These are phyloP conservation scores for Phasia obesa DNA, from an alignment of 2,888 invertebrate species.

Conservation along the genomic window DNA sequence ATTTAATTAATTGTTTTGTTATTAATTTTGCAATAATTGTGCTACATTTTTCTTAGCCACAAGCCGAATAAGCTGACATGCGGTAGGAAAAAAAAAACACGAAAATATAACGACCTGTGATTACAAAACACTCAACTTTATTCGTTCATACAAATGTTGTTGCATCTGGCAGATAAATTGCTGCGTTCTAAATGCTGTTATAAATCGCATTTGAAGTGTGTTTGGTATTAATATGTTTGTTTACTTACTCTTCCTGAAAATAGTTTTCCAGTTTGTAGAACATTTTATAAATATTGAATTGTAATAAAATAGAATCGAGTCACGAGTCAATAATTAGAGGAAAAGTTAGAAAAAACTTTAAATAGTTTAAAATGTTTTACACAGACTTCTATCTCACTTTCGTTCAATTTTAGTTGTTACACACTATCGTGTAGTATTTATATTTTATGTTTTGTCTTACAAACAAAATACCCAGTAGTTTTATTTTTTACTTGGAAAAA, in stretches of 20 bases:
- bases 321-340: conserved; percentile 18
- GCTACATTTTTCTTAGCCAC: conserved; percentile 42
- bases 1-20: conserved; percentile 55
- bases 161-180: conserved; percentile 26
- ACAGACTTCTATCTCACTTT: not conserved
- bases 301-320: not conserved
- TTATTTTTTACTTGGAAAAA: too few relatives aligned
- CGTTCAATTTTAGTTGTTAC: not conserved
- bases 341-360: not conserved
- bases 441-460: too few relatives aligned
- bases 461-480: too few relatives aligned
- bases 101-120: not conserved
- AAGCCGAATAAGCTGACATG: conserved; percentile 22
- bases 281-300: not conserved
- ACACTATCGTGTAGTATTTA: too few relatives aligned
- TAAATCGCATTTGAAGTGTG: conserved; percentile 7
- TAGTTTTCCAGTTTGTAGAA: not conserved
- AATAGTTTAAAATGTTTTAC: too few relatives aligned
- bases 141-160: not conserved
- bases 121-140: conserved; percentile 7
- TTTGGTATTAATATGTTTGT: not conserved
- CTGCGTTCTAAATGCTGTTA: not conserved
- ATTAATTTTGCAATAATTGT: conserved; percentile 68
- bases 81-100: not conserved
- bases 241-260: conserved; percentile 24